These are phyloP conservation scores for Thripadectes ignobilis DNA, from an alignment of 2,797 vertebrate genomes.

Conservation along the genomic window DNA sequence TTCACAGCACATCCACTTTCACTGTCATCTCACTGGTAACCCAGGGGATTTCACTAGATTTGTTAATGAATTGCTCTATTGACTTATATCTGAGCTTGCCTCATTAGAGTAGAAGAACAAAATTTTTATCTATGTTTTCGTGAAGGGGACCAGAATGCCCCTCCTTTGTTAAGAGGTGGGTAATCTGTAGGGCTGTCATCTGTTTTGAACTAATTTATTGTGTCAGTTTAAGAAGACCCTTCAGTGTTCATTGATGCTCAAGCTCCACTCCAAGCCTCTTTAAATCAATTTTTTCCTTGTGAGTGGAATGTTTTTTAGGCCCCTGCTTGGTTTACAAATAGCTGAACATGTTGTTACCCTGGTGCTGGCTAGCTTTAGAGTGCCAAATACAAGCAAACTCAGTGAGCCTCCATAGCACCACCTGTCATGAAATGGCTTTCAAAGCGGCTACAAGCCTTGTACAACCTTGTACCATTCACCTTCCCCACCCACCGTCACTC, in stretches of 20 bases:
- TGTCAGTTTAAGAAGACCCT: conserved; percentile 90
- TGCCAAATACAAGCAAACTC: conserved; percentile 78
- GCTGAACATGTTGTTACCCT: conserved; percentile 87
- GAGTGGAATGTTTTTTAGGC: conserved; percentile 86
- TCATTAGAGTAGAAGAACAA: conserved; percentile 94
- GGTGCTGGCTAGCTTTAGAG: conserved; percentile 83
- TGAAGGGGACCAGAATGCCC: conserved; percentile 78
- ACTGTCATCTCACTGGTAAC: conserved; percentile 82
- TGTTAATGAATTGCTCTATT: conserved; percentile 99
- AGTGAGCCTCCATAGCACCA: conserved; percentile 73
- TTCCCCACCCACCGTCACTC: conserved; percentile 43
- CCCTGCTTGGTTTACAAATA: conserved; percentile 92
- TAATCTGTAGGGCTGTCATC: conserved; percentile 90
- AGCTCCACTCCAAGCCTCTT: conserved; percentile 80
- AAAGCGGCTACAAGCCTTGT: neutral
- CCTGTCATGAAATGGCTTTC: conserved; percentile 65
- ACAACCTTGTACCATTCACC: conserved; percentile 23
- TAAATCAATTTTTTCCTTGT: conserved; percentile 84
- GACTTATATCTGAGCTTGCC: conserved; percentile 95
- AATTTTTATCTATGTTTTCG: conserved; percentile 83
- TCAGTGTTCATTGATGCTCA: conserved; percentile 83
- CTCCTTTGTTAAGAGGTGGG: conserved; percentile 87
- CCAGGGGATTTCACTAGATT: conserved; percentile 93
- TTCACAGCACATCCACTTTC: conserved; percentile 84
- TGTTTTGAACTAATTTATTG: conserved; percentile 90